These are phyloP conservation scores for Thaleichthys pacificus DNA, from an alignment of 2,797 vertebrate species.

Conservation along the genomic window DNA sequence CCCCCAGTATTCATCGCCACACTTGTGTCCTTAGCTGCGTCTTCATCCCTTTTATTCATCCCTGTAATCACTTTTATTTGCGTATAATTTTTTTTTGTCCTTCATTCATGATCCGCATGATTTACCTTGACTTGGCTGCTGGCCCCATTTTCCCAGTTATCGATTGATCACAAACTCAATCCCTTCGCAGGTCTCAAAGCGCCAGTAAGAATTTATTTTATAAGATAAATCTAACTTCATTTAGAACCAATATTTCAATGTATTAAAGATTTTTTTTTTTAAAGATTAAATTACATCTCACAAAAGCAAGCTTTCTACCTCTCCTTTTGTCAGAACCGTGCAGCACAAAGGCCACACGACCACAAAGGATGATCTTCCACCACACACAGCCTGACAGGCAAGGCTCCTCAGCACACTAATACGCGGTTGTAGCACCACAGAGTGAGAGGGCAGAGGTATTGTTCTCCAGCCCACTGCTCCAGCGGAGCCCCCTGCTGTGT, in stretches of 20 bases:
- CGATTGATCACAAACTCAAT: slow-evolving; percentile 27
- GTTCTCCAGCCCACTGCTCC: slow-evolving; percentile 64
- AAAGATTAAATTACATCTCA: too few relatives aligned
- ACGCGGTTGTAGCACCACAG: slow-evolving; percentile 53
- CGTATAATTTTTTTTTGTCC: slow-evolving; percentile 43
- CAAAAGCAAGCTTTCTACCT: too few relatives aligned
- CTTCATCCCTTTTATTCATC: slow-evolving; percentile 48
- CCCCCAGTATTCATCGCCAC: slow-evolving; percentile 47
- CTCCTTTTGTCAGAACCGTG: background rate
- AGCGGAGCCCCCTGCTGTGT: slow-evolving; percentile 65
- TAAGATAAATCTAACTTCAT: background rate
- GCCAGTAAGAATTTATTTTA: background rate
- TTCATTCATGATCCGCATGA: slow-evolving; percentile 57
- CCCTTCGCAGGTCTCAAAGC: background rate
- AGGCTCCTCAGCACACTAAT: slow-evolving; percentile 9
- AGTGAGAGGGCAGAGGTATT: slow-evolving; percentile 42
- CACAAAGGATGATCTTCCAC: background rate
- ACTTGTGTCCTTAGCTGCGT: slow-evolving; percentile 31
- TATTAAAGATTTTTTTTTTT: too few relatives aligned
- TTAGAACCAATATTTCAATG: background rate
- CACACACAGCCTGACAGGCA: background rate
- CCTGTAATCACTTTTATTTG: slow-evolving; percentile 52
- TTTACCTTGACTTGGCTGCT: slow-evolving; percentile 38
- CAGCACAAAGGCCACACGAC: background rate
- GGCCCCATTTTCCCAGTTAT: slow-evolving; percentile 30